These are phyloP conservation scores for Aldabrachelys gigantea DNA, from an alignment of 2,113 vertebrate species.

Conservation along the genomic window DNA sequence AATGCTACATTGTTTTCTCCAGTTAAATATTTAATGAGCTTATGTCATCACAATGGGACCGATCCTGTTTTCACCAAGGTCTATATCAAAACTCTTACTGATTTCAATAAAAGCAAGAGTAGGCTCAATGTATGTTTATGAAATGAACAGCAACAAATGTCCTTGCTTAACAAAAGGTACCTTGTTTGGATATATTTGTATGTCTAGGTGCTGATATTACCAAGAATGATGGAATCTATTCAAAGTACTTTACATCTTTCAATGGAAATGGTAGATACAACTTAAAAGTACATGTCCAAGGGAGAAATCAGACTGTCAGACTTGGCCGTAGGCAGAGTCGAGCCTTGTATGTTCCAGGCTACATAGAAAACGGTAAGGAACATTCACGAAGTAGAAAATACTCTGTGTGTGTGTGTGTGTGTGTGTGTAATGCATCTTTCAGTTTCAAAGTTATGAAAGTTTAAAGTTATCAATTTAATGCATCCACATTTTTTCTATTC, in stretches of 20 bases:
- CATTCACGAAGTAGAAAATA: background rate
- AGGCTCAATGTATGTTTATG: background rate
- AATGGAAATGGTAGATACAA: conserved; percentile 72
- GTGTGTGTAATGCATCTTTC: background rate
- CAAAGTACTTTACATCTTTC: conserved; percentile 75
- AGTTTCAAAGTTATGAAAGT: background rate
- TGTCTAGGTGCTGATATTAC: conserved; percentile 75
- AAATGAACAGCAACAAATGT: background rate
- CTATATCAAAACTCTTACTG: background rate
- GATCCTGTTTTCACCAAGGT: background rate
- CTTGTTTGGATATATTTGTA: conserved; percentile 5
- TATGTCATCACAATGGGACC: background rate
- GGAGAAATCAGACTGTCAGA: conserved; percentile 27
- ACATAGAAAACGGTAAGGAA: conserved; percentile 72
- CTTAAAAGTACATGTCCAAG: conserved; percentile 74
- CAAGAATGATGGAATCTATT: conserved; percentile 80
- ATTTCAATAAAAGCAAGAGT: background rate
- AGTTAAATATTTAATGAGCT: background rate
- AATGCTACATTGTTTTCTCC: background rate
- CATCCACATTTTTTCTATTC: background rate
- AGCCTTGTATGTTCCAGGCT: conserved; percentile 72
- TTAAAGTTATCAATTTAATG: background rate
- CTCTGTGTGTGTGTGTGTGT: background rate
- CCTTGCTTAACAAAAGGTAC: background rate
- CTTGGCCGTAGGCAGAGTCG: conserved; percentile 23